These are phyloP conservation scores for Monochamus alternatus DNA, from an alignment of 2,888 invertebrate species.

Conservation along the genomic window DNA sequence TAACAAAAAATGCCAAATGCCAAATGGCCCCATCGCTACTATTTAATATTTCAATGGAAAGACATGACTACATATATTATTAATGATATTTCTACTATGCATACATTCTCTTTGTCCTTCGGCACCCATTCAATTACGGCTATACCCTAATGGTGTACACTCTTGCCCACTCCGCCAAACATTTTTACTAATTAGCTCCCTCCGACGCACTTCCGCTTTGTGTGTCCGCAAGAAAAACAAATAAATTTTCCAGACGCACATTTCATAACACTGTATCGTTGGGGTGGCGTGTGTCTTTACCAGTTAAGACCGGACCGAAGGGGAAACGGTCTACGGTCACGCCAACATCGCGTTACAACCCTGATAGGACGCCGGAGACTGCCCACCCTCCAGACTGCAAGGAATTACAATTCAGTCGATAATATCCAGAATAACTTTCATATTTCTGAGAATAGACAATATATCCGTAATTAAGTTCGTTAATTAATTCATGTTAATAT, in stretches of 20 bases:
- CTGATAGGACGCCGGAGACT: neutral
- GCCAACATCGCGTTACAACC: slow-evolving; percentile 14
- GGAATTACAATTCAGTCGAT: neutral
- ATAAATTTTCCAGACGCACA: slow-evolving; percentile 34
- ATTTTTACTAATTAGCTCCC: slow-evolving; percentile 5
- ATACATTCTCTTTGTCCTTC: neutral
- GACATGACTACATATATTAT: too few relatives aligned
- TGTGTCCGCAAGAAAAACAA: slow-evolving; percentile 34
- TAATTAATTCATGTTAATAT: too few relatives aligned
- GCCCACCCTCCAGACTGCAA: neutral
- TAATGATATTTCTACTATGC: too few relatives aligned
- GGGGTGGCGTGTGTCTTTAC: slow-evolving; percentile 38
- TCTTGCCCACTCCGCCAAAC: slow-evolving; percentile 1
- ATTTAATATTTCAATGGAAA: too few relatives aligned
- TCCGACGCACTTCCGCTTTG: neutral
- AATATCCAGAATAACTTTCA: neutral
- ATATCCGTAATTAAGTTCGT: too few relatives aligned
- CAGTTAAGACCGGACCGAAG: slow-evolving; percentile 25
- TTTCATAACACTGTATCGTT: slow-evolving; percentile 30
- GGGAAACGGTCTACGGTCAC: slow-evolving; percentile 33
- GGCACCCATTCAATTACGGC: neutral
- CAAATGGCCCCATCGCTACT: too few relatives aligned
- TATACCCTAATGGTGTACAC: neutral
- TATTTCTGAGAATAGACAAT: too few relatives aligned
- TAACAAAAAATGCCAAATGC: too few relatives aligned